Evolutionary conservation across 2,888 invertebrate genomes (phyloP), one percentile per base, ranked within the genome.

Genomic region (Limnephilus lunatus): DNA sequence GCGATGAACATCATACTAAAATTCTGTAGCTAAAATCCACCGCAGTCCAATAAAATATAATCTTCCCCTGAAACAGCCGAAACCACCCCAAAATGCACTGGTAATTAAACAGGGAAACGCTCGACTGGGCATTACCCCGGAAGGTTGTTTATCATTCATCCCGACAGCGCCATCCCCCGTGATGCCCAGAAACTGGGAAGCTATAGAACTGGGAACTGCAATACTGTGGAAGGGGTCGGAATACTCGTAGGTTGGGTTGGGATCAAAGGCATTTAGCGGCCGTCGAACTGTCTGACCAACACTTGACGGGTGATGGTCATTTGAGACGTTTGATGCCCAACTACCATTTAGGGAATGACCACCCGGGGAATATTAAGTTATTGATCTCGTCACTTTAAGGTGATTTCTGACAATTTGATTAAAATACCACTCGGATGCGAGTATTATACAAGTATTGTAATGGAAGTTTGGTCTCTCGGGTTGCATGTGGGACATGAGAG

Each of bases 91-190:
- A 68, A 68, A 68, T 68, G 68, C 68, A 68, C 68, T 68, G 68
- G 68, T 68, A 68, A 68, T 68, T 68, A 68, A 68, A 68, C 68
- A 68, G 68, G 25, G 25, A 68, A 53, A 68, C 25, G 68, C 68
- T 68, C 68, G 68, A 68, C 25, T 68, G 68, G 68, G 68, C 68
- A 68, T 25, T 68, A 25, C 7, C 19, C 68, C 68, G 25, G 68
- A 68, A n/a, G 68, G 68, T 68, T 68, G 68, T 68, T 68, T 68
- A 68, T 68, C 68, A 68, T 68, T 68, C 68, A 68, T 68, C 68
- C n/a, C 25, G 68, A 68, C 68, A 68, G 68, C 68, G 25, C 25
- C 25, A 25, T 68, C 68, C 25, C 68, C 68, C n/a, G 68, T 9
- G 53, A 53, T 19, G 19, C 53, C 15, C 15, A 4, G 19, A 19